Evolutionary conservation across 2,797 vertebrate species (phyloP), one percentile per base, ranked within the genome.

Genomic region (Buceros bicornis): DNA sequence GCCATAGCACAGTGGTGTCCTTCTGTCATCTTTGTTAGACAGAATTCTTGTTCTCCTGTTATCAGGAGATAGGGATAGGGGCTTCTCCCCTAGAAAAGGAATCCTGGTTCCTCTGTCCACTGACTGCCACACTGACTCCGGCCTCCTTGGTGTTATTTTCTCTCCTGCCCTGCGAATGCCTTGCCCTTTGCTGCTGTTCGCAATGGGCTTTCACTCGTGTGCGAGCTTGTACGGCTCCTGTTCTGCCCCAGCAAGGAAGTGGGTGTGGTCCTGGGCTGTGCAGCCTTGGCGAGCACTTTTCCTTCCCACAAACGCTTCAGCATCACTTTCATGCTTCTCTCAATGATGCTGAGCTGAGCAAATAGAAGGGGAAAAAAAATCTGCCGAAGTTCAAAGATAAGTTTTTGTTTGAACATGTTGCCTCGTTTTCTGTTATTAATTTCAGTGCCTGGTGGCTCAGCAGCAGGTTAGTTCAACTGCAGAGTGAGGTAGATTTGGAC

Each of bases 221-320:
- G 21, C 56, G 54, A n/a, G n/a, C n/a, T n/a, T 0, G 0, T 16
- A 10, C 1, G 4, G 78, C 74, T 85, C 61, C 57, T 72, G 13
- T 61, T 79, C 51, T 62, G 22, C 48, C 26, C 25, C 43, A 48
- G 54, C 31, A 47, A 66, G 45, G 43, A 58, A 19, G 21, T 15
- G 28, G 35, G 14, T 58, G 31, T 47, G 35, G 26, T 35, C 56
- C n/a, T 54, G 80, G 31, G 25, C 53, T 81, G 45, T 35, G 35
- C 56, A 77, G 61, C 50, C 45, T 22, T n/a, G 14, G 40, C 35
- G 10, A 56, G 35, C 24, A 40, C 21, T 28, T 85, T 69, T 69
- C 24, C 67, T 66, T 83, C 60, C 54, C 51, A 81, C 31, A 65
- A 60, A 53, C 29, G 31, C 53, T 53, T 74, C 82, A 25, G 7